Conservation (phyloP, 2,797 vertebrate species). For the Rhinella marina region DNA sequence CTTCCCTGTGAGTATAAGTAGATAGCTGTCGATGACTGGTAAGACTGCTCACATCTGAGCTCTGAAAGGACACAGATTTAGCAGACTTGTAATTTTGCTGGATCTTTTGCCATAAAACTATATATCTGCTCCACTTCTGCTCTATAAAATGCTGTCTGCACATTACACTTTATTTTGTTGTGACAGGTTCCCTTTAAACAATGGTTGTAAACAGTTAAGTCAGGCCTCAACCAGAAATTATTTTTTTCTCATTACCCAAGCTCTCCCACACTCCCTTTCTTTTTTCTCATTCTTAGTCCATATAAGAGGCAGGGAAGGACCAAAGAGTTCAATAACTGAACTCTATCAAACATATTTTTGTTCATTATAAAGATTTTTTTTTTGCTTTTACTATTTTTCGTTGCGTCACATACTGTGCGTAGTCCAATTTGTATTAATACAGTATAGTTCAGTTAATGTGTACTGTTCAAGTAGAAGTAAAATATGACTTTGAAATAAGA, state of each 20-base stretch:
- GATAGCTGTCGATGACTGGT: too few relatives aligned
- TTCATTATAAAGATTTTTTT: conserved; percentile 63
- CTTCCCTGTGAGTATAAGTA: too few relatives aligned
- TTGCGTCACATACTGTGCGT: conserved; percentile 66
- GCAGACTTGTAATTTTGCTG: too few relatives aligned
- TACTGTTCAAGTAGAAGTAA: conserved; percentile 68
- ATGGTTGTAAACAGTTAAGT: neutral
- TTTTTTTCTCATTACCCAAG: conserved; percentile 61
- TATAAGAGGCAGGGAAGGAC: conserved; percentile 84
- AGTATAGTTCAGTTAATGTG: conserved; percentile 66
- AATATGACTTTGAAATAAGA: conserved; percentile 66
- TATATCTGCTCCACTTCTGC: too few relatives aligned
- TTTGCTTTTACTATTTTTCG: conserved; percentile 59
- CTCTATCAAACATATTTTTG: conserved; percentile 66
- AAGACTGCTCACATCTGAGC: too few relatives aligned
- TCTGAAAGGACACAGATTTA: too few relatives aligned
- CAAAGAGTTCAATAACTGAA: conserved; percentile 82
- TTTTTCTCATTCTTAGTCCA: conserved; percentile 69
- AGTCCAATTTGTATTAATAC: conserved; percentile 70
- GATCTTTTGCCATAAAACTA: too few relatives aligned
- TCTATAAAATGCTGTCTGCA: too few relatives aligned
- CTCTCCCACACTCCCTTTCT: conserved; percentile 64
- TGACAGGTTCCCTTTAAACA: neutral
- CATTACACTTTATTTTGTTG: too few relatives aligned
- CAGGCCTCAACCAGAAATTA: neutral